phyloP scores from a whole-genome alignment of 2,797 vertebrate species.

The Myiotriccus ornatus region DNA sequence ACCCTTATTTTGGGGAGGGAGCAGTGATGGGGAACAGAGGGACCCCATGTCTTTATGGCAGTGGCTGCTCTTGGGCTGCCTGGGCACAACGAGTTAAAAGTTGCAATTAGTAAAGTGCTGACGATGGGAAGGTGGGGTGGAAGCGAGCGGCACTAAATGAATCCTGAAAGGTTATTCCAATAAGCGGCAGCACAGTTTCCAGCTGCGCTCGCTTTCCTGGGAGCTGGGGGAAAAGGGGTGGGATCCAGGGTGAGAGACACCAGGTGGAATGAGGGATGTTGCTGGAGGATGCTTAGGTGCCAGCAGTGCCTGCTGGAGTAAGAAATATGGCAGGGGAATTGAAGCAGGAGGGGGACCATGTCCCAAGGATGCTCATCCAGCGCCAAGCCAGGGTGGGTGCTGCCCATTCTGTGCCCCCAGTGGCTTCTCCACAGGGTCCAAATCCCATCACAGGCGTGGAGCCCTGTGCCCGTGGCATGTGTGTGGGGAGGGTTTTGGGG shows the following conservation, averaged over 20 bases:
- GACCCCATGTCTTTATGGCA: background rate
- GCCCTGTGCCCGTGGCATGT: accelerated
- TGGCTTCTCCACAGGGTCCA: background rate
- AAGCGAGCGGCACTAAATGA: constrained; percentile 18
- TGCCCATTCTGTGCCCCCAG: accelerated
- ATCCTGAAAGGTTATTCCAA: constrained; percentile 64
- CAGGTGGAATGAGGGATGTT: background rate
- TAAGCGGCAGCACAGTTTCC: background rate
- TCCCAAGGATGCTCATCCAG: background rate
- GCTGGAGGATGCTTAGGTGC: background rate
- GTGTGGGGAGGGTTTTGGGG: background rate
- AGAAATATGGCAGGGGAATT: background rate
- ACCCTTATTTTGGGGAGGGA: background rate
- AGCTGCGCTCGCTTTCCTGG: background rate
- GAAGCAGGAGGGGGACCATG: accelerated
- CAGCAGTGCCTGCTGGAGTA: background rate
- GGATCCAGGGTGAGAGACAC: background rate
- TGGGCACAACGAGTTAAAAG: background rate
- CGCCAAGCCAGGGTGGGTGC: background rate
- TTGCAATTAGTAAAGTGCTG: constrained; percentile 45
- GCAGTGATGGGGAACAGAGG: background rate
- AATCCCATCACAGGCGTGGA: accelerated
- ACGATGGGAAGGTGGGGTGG: constrained; percentile 9
- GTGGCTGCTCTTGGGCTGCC: background rate
- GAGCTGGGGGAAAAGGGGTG: background rate